Evolutionary conservation across 2,797 vertebrate genomes (phyloP).

Genomic region (Rousettus madagascariensis): DNA sequence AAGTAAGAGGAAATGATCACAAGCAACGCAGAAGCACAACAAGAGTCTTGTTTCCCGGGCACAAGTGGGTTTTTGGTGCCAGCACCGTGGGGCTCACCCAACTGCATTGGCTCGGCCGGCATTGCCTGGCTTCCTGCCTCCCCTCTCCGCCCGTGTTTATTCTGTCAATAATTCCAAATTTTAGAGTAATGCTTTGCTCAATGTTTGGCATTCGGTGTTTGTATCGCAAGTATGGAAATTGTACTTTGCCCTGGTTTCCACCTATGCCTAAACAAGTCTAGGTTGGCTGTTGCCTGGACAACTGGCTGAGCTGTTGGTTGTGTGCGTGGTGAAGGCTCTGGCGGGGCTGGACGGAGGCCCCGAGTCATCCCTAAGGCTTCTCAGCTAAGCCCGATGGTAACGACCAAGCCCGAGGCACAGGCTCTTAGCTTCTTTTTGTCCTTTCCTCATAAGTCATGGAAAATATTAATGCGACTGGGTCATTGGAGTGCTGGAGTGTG

Average conservation of each 20-base stretch:
- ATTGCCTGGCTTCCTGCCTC: background rate
- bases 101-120: background rate
- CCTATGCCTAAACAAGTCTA: slow-evolving; percentile 43
- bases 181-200: slow-evolving; percentile 42
- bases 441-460: accelerated
- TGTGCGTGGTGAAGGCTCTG: background rate
- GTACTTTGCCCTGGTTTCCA: slow-evolving; percentile 67
- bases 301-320: slow-evolving; percentile 22
- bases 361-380: background rate
- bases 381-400: background rate
- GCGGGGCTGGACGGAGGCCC: background rate
- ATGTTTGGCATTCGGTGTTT: background rate
- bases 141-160: background rate
- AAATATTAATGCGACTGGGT: background rate
- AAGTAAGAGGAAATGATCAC: background rate
- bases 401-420: background rate
- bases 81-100: background rate
- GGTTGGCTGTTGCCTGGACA: slow-evolving; percentile 48
- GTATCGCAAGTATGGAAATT: slow-evolving; percentile 43
- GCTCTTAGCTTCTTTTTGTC: background rate
- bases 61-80: background rate
- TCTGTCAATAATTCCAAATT: slow-evolving; percentile 46
- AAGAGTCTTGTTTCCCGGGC: background rate
- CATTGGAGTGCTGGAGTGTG: accelerated
- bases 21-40: background rate